Conservation (phyloP, 2,888 invertebrate genomes). For the Drosophila melanosoma region DNA sequence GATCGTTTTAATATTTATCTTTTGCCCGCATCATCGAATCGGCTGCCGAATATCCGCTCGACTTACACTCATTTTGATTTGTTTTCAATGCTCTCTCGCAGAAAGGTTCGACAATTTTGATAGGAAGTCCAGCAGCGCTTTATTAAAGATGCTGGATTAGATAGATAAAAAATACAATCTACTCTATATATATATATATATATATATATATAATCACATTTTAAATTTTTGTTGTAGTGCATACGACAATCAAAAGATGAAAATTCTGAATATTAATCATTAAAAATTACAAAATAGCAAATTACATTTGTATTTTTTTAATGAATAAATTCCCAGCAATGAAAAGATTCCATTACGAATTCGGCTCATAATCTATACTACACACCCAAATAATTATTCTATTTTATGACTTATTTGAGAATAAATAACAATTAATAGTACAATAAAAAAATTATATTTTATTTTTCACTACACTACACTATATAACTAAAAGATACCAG, state of each 20-base stretch:
- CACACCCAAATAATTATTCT: too few relatives aligned
- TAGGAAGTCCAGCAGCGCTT: not conserved
- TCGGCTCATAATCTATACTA: not conserved
- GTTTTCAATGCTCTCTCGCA: not conserved
- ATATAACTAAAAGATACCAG: not conserved
- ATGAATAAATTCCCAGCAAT: not conserved
- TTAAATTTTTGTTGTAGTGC: not conserved
- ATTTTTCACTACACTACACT: too few relatives aligned
- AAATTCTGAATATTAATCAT: not conserved
- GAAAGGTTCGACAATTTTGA: not conserved
- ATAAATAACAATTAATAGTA: not conserved
- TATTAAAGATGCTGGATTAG: not conserved
- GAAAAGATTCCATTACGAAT: not conserved
- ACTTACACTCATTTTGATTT: not conserved
- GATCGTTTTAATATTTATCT: slow-evolving; percentile 24
- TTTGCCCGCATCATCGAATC: slow-evolving; percentile 55
- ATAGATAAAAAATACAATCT: not conserved
- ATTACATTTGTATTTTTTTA: not conserved
- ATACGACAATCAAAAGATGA: not conserved
- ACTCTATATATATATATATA: too few relatives aligned
- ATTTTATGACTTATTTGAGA: too few relatives aligned
- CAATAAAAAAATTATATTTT: too few relatives aligned
- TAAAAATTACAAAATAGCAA: not conserved
- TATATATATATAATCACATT: not conserved
- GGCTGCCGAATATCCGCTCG: slow-evolving; percentile 2